These are phyloP conservation scores for Pampusana beccarii DNA, from an alignment of 2,113 vertebrate genomes.

Conservation along the genomic window DNA sequence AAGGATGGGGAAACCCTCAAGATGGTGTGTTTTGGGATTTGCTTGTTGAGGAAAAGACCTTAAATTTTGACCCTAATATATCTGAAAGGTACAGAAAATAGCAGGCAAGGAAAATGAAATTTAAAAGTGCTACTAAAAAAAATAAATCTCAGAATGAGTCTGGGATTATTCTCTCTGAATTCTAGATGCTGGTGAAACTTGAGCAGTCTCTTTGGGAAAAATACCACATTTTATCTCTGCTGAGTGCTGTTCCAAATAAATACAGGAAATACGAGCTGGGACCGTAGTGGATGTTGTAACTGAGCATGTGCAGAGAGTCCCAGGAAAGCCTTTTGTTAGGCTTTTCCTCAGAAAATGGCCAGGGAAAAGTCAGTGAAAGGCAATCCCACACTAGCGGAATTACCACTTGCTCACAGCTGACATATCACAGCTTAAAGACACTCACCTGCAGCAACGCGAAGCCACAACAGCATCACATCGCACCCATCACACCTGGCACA, in stretches of 20 bases:
- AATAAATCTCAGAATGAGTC: not conserved
- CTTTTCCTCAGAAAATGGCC: not conserved
- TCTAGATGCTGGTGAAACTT: not conserved
- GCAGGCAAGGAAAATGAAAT: not conserved
- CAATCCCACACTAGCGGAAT: not conserved
- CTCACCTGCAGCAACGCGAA: not conserved
- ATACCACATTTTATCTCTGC: not conserved
- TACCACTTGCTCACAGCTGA: not conserved
- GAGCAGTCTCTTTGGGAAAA: not conserved
- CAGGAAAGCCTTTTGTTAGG: not conserved
- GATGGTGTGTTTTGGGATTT: not conserved
- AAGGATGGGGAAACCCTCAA: not conserved
- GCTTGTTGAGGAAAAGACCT: not conserved
- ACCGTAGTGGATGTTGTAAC: not conserved
- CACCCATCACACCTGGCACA: rapidly evolving
- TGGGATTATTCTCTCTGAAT: not conserved
- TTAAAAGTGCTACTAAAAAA: not conserved
- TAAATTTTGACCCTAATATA: not conserved
- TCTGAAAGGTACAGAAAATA: not conserved
- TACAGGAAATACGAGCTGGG: not conserved
- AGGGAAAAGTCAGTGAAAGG: not conserved
- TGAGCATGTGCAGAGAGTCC: not conserved
- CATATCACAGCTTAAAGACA: not conserved
- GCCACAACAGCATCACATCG: rapidly evolving
- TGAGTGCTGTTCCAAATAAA: not conserved